Percentiles rank a stretch among this genome's conserved stretches.
Conservation (phyloP, 53 echinoderm and acorn worm species). For the Holothuria scabra region DNA sequence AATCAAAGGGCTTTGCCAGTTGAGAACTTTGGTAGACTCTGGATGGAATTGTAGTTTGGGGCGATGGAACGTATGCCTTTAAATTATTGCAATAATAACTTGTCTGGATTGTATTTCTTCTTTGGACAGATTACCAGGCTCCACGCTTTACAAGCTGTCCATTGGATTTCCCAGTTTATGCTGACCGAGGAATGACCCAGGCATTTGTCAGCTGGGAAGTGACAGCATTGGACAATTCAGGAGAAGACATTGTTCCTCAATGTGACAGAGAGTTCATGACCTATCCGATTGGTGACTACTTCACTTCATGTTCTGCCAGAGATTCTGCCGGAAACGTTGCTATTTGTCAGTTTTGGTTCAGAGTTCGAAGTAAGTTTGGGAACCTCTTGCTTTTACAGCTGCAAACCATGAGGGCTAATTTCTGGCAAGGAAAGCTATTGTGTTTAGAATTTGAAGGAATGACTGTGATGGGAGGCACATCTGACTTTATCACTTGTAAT, state of each 20-base stretch:
- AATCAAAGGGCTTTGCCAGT: too few species aligned
- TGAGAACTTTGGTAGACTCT: too few species aligned
- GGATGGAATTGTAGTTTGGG: too few species aligned
- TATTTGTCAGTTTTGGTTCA: not conserved
- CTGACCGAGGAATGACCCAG: slow-evolving; percentile 30
- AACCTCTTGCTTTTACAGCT: not conserved
- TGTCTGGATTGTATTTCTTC: not conserved
- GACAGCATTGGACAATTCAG: slow-evolving; percentile 66
- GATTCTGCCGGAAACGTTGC: slow-evolving; percentile 32
- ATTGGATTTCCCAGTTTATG: slow-evolving; percentile 54
- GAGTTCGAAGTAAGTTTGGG: slow-evolving; percentile 2
- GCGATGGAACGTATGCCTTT: too few species aligned
- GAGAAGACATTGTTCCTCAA: not conserved
- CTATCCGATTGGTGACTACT: slow-evolving; percentile 28
- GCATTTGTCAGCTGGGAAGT: slow-evolving; percentile 74
- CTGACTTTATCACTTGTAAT: too few species aligned
- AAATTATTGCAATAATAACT: too few species aligned
- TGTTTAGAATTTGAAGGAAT: too few species aligned
- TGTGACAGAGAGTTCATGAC: slow-evolving; percentile 28
- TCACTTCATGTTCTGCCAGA: slow-evolving; percentile 36
- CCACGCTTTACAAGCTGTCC: slow-evolving; percentile 76
- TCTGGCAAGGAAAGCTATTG: too few species aligned
- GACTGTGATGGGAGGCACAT: too few species aligned
- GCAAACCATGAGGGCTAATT: too few species aligned
- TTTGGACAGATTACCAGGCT: slow-evolving; percentile 60